These are phyloP conservation scores for Novumbra hubbsi DNA, from an alignment of 2,797 vertebrate genomes.

Conservation along the genomic window DNA sequence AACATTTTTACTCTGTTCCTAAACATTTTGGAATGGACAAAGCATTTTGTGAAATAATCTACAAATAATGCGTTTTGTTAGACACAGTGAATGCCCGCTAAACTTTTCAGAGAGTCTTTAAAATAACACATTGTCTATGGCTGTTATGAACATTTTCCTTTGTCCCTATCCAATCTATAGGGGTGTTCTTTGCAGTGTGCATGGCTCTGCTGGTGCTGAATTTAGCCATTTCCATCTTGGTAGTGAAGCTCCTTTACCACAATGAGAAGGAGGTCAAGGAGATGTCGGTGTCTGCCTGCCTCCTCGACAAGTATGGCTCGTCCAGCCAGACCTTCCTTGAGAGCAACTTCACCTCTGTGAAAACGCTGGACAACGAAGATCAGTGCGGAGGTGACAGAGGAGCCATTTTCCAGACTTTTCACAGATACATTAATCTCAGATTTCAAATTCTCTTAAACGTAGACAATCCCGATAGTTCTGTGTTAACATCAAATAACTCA, in stretches of 20 bases:
- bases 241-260: constrained; percentile 80
- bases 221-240: constrained; percentile 81
- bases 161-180: constrained; percentile 49
- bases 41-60: no score
- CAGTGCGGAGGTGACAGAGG: constrained; percentile 55
- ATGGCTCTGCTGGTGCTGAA: constrained; percentile 86
- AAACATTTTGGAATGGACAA: no score
- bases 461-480: background rate
- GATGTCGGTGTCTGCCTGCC: constrained; percentile 72
- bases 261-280: constrained; percentile 63
- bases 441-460: background rate
- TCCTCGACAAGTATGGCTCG: constrained; percentile 72
- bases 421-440: background rate
- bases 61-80: no score
- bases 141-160: background rate
- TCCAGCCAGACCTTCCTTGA: constrained; percentile 60
- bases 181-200: constrained; percentile 81
- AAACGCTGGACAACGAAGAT: constrained; percentile 64
- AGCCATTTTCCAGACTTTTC: background rate
- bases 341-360: constrained; percentile 67
- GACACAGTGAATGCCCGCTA: no score
- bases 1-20: no score
- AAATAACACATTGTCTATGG: no score
- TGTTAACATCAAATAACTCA: background rate
- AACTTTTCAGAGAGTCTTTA: no score